A percentile compares a stretch with the other conserved stretches of the same genome.
Evolutionary conservation across 2,888 invertebrate genomes (phyloP).

Genomic region (Hydriomena furcata): DNA sequence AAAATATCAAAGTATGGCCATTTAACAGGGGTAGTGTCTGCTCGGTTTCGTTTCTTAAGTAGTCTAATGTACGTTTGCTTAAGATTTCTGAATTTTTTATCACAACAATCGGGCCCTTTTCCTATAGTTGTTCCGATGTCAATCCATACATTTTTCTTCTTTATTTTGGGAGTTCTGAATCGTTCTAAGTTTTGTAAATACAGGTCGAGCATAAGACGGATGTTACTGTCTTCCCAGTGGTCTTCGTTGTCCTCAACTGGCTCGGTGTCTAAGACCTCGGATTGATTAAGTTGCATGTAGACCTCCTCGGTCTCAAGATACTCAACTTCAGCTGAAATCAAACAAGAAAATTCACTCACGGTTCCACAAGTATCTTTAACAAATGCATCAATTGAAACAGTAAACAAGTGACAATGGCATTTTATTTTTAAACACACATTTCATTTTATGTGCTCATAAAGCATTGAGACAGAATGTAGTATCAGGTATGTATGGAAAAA

Average conservation of each 20-base stretch:
- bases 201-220: conserved; percentile 56
- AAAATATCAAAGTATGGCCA: conserved; percentile 77
- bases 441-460: too few species aligned
- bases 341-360: neutral
- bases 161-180: conserved; percentile 73
- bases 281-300: conserved; percentile 59
- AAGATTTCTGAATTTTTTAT: conserved; percentile 75
- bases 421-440: too few species aligned
- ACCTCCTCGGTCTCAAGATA: conserved; percentile 60
- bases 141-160: conserved; percentile 73
- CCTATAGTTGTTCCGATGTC: conserved; percentile 65
- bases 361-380: too few species aligned
- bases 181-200: conserved; percentile 70
- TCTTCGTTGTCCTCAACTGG: conserved; percentile 64
- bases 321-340: conserved; percentile 59
- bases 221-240: conserved; percentile 68
- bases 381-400: too few species aligned
- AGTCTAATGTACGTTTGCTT: conserved; percentile 73
- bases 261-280: conserved; percentile 59
- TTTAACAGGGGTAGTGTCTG: conserved; percentile 58
- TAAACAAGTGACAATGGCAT: too few species aligned
- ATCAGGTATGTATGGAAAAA: neutral
- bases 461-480: too few species aligned
- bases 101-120: conserved; percentile 69
- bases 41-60: conserved; percentile 64